Base-by-base conservation (phyloP, 2,797 vertebrate species). In the Falco peregrinus region DNA sequence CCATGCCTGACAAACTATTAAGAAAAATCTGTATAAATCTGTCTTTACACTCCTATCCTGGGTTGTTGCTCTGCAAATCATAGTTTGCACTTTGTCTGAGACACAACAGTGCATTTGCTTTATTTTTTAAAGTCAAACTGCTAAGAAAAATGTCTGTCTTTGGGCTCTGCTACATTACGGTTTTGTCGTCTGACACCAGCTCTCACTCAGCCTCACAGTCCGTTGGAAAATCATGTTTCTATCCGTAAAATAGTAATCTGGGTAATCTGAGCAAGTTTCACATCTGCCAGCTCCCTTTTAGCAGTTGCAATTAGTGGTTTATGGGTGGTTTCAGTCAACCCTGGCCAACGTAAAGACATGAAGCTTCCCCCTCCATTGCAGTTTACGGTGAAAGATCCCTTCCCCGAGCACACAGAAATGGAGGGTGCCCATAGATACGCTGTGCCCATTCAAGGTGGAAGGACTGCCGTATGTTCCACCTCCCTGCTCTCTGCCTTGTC, bases 281-380 rank as follows among this genome's bases (percentile, higher is more conserved):
- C 21, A 22, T 31, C 77, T 73, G n/a, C 85, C 85, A 93, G 64
- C 39, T 93, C 78, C 60, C 68, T 90, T 84, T 82, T 56, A 76
- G 68, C 60, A 83, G 51, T 41, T n/a, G 75, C 48, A 91, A 31
- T 94, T 77, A 87, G 84, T 70, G 67, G 75, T 76, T 95, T 93
- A 73, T 26, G 74, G 43, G 59, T 45, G 67, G 59, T 82, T 96
- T 94, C 75, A 84, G 43, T 47, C 71, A 95, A 67, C 21, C 8
- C 0, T 1, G 77, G 37, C 61, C 57, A 75, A 91, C 87, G 71
- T 39, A n/a, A 86, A 65, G 37, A 37, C 54, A 56, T 1, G 5
- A 35, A 35, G 35, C 15, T 6, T 24, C 31, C 60, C 43, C n/a
- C 35, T 3, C 10, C 13, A 17, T 39, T 53, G 29, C 35, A 87